Conservation (phyloP, 2,113 vertebrate species). For the Cacatua alba region DNA sequence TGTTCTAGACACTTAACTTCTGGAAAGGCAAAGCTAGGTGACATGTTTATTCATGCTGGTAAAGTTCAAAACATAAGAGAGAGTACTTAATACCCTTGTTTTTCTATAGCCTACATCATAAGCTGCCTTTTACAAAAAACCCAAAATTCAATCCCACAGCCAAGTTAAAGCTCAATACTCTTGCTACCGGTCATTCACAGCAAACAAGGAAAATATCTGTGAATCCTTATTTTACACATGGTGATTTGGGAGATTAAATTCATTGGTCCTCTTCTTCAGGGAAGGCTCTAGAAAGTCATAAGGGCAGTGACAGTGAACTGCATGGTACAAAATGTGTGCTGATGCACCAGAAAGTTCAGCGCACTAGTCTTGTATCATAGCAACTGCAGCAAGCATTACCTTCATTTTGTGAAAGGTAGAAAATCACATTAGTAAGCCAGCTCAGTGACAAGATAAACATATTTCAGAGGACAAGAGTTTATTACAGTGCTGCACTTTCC, state of each 20-base stretch:
- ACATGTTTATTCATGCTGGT: not conserved
- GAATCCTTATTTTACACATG: not conserved
- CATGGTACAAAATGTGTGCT: not conserved
- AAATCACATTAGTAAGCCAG: conserved; percentile 3
- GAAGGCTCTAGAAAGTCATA: not conserved
- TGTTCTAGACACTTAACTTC: not conserved
- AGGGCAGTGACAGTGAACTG: not conserved
- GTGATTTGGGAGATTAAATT: not conserved
- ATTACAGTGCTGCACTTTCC: not conserved
- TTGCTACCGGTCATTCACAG: not conserved
- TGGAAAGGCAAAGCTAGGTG: not conserved
- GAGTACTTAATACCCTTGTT: not conserved
- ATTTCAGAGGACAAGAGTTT: conserved; percentile 16
- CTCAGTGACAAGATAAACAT: conserved; percentile 17
- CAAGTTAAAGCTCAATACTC: not conserved
- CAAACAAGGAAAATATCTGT: not conserved
- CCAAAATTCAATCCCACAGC: not conserved
- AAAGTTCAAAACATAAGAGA: not conserved
- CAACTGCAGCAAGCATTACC: not conserved
- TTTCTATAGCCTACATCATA: not conserved
- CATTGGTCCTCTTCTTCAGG: not conserved
- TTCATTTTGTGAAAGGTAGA: not conserved
- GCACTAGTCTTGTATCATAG: conserved; percentile 3
- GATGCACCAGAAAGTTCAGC: not conserved
- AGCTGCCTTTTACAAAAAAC: not conserved